Conservation (phyloP, 2,113 vertebrate genomes). For the Choloepus hoffmanni region DNA sequence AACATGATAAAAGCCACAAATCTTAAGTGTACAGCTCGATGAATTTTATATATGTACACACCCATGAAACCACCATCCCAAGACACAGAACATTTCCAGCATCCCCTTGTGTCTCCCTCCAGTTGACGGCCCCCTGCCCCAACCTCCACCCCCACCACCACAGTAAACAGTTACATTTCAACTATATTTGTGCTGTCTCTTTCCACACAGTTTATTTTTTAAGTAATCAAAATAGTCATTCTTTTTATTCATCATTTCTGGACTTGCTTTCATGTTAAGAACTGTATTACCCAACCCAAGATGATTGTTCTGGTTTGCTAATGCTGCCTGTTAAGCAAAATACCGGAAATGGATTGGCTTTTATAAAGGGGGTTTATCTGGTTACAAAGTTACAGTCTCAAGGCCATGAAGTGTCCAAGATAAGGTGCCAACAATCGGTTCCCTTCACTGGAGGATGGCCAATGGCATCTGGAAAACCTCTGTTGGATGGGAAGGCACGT, state of each 20-base stretch:
- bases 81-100: neutral
- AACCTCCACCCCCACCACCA: neutral
- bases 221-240: conserved; percentile 53
- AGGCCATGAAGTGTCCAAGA: too few relatives aligned
- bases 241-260: conserved; percentile 54
- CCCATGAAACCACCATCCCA: neutral
- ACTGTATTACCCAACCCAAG: neutral
- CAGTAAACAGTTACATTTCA: conserved; percentile 5
- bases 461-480: too few relatives aligned
- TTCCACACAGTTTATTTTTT: conserved; percentile 21
- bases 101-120: rapidly evolving
- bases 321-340: too few relatives aligned
- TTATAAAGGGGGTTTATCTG: too few relatives aligned
- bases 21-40: conserved; percentile 52
- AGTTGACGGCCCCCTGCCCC: neutral
- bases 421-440: too few relatives aligned
- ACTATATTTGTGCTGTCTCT: neutral
- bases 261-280: conserved; percentile 42
- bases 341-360: too few relatives aligned
- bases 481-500: too few relatives aligned
- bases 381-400: too few relatives aligned
- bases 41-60: conserved; percentile 47
- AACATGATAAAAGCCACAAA: conserved; percentile 49
- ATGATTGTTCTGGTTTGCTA: neutral
- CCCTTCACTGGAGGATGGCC: too few relatives aligned